A percentile compares a stretch with the other conserved stretches of the same genome.
These are phyloP conservation scores for Zygogramma bicolorata DNA, from an alignment of 2,888 invertebrate genomes.

Conservation along the genomic window DNA sequence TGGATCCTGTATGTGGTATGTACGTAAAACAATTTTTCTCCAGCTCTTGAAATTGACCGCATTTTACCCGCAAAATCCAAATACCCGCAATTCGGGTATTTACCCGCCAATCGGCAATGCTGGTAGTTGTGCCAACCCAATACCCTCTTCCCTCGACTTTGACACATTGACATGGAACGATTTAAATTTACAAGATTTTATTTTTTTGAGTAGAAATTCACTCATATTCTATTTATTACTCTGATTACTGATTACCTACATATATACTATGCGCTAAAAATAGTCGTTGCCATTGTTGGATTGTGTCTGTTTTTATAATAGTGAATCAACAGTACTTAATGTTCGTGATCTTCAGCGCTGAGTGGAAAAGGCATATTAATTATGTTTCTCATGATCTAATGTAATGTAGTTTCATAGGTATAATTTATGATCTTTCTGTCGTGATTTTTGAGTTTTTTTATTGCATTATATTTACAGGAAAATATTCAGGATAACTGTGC, in stretches of 20 bases:
- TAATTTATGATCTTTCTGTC: neutral
- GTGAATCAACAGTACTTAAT: conserved; percentile 18
- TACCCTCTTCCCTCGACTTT: too few species aligned
- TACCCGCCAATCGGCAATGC: too few species aligned
- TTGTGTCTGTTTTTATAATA: conserved; percentile 16
- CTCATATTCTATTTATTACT: conserved; percentile 8
- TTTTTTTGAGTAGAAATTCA: neutral
- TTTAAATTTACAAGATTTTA: too few species aligned
- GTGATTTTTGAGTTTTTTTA: neutral
- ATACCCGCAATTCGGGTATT: too few species aligned
- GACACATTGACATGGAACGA: too few species aligned
- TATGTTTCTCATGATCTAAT: neutral
- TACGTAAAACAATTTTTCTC: too few species aligned
- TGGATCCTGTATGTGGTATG: too few species aligned
- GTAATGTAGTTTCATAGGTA: neutral
- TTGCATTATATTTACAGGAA: neutral
- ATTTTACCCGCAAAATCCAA: too few species aligned
- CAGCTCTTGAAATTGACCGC: too few species aligned
- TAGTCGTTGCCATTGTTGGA: conserved; percentile 24
- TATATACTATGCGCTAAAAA: conserved; percentile 22
- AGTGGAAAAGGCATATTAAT: neutral
- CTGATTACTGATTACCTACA: neutral
- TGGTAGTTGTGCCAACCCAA: too few species aligned
- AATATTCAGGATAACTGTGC: neutral
- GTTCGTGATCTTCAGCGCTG: neutral